Base-by-base conservation (phyloP, 2,113 vertebrate species). In the Heterotilapia buettikoferi region DNA sequence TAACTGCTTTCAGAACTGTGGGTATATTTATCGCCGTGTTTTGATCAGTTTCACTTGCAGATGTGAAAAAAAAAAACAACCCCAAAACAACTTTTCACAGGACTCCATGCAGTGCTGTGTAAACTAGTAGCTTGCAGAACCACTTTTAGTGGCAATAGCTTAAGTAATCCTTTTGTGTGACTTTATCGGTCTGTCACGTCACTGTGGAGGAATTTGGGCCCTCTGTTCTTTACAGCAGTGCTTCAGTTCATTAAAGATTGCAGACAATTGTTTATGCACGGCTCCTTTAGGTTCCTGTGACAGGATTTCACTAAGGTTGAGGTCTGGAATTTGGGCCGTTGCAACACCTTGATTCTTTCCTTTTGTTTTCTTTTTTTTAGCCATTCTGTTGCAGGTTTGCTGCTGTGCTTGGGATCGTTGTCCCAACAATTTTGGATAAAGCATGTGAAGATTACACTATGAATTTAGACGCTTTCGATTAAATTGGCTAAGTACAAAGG, bases 11-110 rank as follows among this genome's bases (percentile, higher is more conserved):
- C 63, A 50, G 71, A 47, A 12, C 40, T 50, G 71, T 29, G 43
- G 16, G 6, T 50, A 50, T 76, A 76, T 47, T 76, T 76, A 76
- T 18, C 16, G 4, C 68, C 24, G 8, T 47, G 9, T 29, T 76
- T 24, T 76, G 71, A 76, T 76, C 71, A 50, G 43, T 47, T 76
- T 45, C 43, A 47, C 24, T 76, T 73, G 13, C 68, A 45, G 40
- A 10, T 1, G 1, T 45, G 38, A 26, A 2, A 40, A 71, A 9
- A 5, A 2, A 9, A 19, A 3, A 0, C 2, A 6, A 54, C 6
- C 5, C 24, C 24, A 24, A 24, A 53, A 54, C 14, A 68, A 21
- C 19, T 68, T 45, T 45, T 68, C 19, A 24, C 63, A 40, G 36
- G 36, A 68, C 63, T 21, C 63, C 11, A 40, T 40, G 36, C 6